A percentile compares a stretch with the other conserved stretches of the same genome.
phyloP scores from a whole-genome alignment of 2,113 vertebrate species.

The Polyodon spathula region DNA sequence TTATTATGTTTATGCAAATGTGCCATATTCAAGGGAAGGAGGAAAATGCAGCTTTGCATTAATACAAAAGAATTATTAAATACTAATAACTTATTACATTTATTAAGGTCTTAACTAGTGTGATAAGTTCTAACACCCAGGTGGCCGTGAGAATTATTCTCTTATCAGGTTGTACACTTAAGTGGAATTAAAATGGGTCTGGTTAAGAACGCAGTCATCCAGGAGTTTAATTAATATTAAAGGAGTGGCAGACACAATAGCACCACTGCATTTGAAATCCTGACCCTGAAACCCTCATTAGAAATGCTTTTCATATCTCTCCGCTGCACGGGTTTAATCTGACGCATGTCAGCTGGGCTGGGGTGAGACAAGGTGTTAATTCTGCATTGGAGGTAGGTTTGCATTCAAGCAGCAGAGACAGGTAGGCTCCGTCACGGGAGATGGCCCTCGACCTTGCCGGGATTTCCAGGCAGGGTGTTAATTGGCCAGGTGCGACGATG shows the following conservation, averaged over 20 bases:
- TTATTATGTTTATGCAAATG: slow-evolving; percentile 35
- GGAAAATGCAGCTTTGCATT: slow-evolving; percentile 23
- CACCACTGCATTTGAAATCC: slow-evolving; percentile 83
- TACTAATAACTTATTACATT: slow-evolving; percentile 45
- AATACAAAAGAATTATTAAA: slow-evolving; percentile 45
- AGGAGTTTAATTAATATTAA: slow-evolving; percentile 98
- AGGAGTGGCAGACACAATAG: slow-evolving; percentile 70
- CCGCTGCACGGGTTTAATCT: slow-evolving; percentile 85
- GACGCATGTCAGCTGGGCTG: slow-evolving; percentile 66
- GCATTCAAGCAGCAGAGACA: slow-evolving; percentile 67
- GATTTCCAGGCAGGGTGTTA: slow-evolving; percentile 90
- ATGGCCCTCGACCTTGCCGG: slow-evolving; percentile 72
- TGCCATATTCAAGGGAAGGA: slow-evolving; percentile 28
- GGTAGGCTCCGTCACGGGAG: slow-evolving; percentile 75
- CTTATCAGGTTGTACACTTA: slow-evolving; percentile 60
- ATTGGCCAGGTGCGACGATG: slow-evolving; percentile 88
- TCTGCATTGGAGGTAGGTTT: slow-evolving; percentile 79
- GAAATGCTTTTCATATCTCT: slow-evolving; percentile 88
- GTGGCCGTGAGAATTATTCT: slow-evolving; percentile 54
- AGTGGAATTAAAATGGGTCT: slow-evolving; percentile 47
- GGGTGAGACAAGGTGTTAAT: slow-evolving; percentile 80
- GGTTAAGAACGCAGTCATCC: slow-evolving; percentile 56
- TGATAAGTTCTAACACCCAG: slow-evolving; percentile 52
- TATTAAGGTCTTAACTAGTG: slow-evolving; percentile 54
- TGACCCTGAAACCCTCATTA: slow-evolving; percentile 92